Evolutionary conservation across 2,797 vertebrate species (phyloP), one percentile per base, ranked within the genome.

Genomic region (Sebastes alutus): DNA sequence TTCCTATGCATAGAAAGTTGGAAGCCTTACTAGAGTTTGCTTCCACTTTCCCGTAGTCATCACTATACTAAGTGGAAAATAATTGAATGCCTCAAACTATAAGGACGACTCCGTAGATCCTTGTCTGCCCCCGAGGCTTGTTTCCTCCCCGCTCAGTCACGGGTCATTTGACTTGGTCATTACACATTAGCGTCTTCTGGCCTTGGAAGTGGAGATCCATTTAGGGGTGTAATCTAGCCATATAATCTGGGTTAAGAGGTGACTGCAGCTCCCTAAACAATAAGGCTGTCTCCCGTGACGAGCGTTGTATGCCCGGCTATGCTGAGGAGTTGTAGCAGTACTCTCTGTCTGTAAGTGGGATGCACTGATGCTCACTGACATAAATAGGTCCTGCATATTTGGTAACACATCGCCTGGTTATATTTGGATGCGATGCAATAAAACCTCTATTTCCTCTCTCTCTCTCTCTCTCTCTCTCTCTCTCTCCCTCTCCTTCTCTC

Each of bases 381-480:
- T 92, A 96, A 95, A 95, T 94, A 95, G 94, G 95, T 95, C 94
- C 92, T 91, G 85, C 90, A 92, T 92, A 93, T 95, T 94, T 94
- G 91, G 92, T 90, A 95, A 94, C 93, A 92, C 92, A 83, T 92
- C 20, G 87, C 90, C 78, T 59, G 81, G 91, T 91, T 95, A 94
- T 95, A 95, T 95, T 93, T 95, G 89, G 92, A 94, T 92, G 84
- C 72, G 75, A 89, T 91, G 92, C 85, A 88, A 89, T 91, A 90
- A 89, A 94, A 88, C 82, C 86, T 89, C 64, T 72, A 76, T 91
- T 81, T 87, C 75, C 63, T 72, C 73, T 33, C 8, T 30, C 33
- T 25, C 65, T 82, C 54, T 75, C 22, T 33, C 29, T n/a, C 61
- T 16, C 8, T 30, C 33, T 73, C 66, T 30, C 33, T 69, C 65